phyloP scores from a whole-genome alignment of 2,113 vertebrate species.

The Pseudorhombus dupliciocellatus region DNA sequence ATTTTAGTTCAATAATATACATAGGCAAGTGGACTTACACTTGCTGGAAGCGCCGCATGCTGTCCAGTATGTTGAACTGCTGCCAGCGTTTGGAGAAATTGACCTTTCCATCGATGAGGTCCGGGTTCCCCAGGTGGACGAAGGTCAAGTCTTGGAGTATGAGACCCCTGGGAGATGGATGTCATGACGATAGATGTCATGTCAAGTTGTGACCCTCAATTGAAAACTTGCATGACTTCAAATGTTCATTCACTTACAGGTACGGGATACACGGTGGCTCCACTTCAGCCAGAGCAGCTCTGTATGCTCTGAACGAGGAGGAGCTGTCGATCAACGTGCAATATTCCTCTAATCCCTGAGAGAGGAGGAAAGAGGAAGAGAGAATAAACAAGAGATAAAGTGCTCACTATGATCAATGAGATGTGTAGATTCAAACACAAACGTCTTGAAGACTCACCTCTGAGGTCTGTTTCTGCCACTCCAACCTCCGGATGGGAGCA shows the following conservation, averaged over 20 bases:
- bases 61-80: constrained; percentile 99
- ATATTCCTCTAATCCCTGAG: constrained; percentile 94
- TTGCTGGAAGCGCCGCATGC: constrained; percentile 99
- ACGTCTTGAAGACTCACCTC: constrained; percentile 82
- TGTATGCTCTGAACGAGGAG: constrained; percentile 96
- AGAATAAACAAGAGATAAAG: background rate
- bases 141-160: constrained; percentile 98
- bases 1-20: background rate
- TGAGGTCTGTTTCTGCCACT: constrained; percentile 99
- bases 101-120: constrained; percentile 95
- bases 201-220: background rate
- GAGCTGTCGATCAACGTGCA: constrained; percentile 98
- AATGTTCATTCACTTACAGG: constrained; percentile 85
- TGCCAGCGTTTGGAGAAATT: constrained; percentile 99
- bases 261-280: constrained; percentile 98
- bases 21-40: constrained; percentile 82
- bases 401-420: background rate
- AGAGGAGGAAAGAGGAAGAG: background rate
- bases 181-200: too few relatives aligned
- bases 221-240: too few relatives aligned
- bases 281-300: constrained; percentile 94
- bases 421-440: background rate
- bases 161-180: constrained; percentile 85
- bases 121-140: constrained; percentile 97
- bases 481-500: constrained; percentile 94